Evolutionary conservation across 2,797 vertebrate genomes (phyloP), one percentile per base, ranked within the genome.

Genomic region (Hippocampus kuda): DNA sequence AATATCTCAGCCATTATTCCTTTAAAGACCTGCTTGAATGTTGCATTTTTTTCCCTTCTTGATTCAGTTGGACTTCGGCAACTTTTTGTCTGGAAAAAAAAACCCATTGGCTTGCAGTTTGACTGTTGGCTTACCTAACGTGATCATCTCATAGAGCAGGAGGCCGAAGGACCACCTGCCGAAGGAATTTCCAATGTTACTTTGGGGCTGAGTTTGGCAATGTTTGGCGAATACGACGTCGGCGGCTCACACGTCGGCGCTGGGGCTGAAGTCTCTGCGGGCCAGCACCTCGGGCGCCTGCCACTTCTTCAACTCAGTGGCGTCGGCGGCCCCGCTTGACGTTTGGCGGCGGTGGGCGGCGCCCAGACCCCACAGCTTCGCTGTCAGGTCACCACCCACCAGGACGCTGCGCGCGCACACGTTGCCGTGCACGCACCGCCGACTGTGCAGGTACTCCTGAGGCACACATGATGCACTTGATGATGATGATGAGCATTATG

Each of bases 161-260:
- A 97, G 89, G 67, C 96, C 95, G 78, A 98, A 96, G 2, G 95
- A 96, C 96, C 95, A 98, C 67, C 96, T 98, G 86, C 60, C 44
- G 49, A 18, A 20, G 49, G 5, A 20, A 51, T 51, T 51, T 51
- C 6, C 49, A 51, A 8, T 18, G 49, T 51, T 51, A 51, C 16
- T 51, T 20, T 46, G 11, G 51, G 53, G 0, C n/a, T n/a, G 24
- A 54, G n/a, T 26, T 56, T 56, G 34, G 34, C 9, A 56, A 10
- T 0, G n/a, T n/a, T 41, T n/a, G 20, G 8, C 12, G 44, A 26
- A 8, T 13, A 24, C 26, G 44, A 26, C 8, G n/a, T 82, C 93
- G 34, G 34, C 34, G 34, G 34, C 34, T 67, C 86, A 98, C 96
- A 93, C 66, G 10, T 98, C 95, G 38, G 92, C 91, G 75, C 85